phyloP scores from a whole-genome alignment of 1,140 invertebrate genomes.

The Neodiprion pinetum region DNA sequence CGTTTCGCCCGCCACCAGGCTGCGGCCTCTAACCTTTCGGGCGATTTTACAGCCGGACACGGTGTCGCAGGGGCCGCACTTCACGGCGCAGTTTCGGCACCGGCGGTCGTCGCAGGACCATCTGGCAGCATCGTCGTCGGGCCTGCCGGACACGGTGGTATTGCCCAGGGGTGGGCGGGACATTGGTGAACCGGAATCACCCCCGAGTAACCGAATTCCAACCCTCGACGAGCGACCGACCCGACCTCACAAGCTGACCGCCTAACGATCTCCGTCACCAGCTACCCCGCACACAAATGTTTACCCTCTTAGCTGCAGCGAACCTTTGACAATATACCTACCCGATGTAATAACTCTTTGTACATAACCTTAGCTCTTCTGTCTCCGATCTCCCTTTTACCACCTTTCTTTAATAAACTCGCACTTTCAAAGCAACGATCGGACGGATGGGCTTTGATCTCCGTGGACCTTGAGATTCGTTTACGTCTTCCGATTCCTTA shows the following conservation, averaged over 20 bases:
- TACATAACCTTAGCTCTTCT: not conserved
- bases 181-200: conserved; percentile 31
- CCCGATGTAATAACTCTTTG: conserved; percentile 53
- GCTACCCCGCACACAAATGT: not conserved
- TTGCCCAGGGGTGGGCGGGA: conserved; percentile 36
- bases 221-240: conserved; percentile 28
- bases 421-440: too few species aligned
- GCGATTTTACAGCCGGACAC: conserved; percentile 29
- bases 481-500: too few species aligned
- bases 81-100: conserved; percentile 50
- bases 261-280: conserved; percentile 46
- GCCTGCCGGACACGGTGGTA: conserved; percentile 36
- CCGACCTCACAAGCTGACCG: conserved; percentile 33
- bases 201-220: conserved; percentile 37
- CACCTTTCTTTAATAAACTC: too few species aligned
- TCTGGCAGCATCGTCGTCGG: conserved; percentile 54
- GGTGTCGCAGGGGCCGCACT: conserved; percentile 54
- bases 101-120: conserved; percentile 55
- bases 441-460: too few species aligned
- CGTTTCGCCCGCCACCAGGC: not conserved
- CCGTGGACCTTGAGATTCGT: too few species aligned
- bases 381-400: too few species aligned
- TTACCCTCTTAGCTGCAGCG: too few species aligned
- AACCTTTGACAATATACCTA: not conserved
- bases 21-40: not conserved